Base-by-base conservation (phyloP, 2,113 vertebrate genomes). In the Scortum barcoo region DNA sequence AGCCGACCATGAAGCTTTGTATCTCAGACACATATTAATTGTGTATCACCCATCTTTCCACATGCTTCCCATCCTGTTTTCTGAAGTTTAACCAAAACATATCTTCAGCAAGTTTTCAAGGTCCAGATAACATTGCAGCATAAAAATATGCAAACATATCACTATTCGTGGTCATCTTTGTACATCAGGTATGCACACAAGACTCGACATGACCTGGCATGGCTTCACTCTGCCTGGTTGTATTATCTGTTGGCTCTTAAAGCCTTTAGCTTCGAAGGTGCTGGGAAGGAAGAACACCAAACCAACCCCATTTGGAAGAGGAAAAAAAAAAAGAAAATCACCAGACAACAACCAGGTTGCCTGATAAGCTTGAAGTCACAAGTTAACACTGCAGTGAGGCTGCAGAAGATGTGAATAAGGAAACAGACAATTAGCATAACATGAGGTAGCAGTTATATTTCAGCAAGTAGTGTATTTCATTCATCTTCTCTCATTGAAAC, bases 1-100 rank as follows among this genome's bases (percentile, higher is more conserved):
- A 42, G 36, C 3, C 2, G 1, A 16, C 22, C 19, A 12, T 11
- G 20, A 70, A 13, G 20, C n/a, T 11, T 14, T n/a, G 10, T 60
- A 48, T 40, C 30, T 66, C 30, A 26, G 50, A 44, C 19, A 3
- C 5, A 12, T 61, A 36, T 30, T 73, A 8, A 24, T 28, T 20
- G 14, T 10, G 33, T 12, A 17, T 2, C 70, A 13, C 61, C 44
- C 20, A 4, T 58, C 20, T 60, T 4, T 56, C 46, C 61, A 54
- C 17, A 19, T 36, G 36, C 24, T 62, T 48, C 19, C 60, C 17
- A 48, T 56, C 28, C 19, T 13, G 12, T 42, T 24, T 44, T 40
- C 65, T 84, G 24, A 71, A 30, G 80, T 50, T 19, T 0, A 19
- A 40, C 16, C 69, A 44, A 38, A 69, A 53, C 28, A 71, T 20